Percentiles rank a stretch among this genome's conserved stretches.
Evolutionary conservation across 2,113 vertebrate species (phyloP).

Genomic region (Paramisgurnus dabryanus): DNA sequence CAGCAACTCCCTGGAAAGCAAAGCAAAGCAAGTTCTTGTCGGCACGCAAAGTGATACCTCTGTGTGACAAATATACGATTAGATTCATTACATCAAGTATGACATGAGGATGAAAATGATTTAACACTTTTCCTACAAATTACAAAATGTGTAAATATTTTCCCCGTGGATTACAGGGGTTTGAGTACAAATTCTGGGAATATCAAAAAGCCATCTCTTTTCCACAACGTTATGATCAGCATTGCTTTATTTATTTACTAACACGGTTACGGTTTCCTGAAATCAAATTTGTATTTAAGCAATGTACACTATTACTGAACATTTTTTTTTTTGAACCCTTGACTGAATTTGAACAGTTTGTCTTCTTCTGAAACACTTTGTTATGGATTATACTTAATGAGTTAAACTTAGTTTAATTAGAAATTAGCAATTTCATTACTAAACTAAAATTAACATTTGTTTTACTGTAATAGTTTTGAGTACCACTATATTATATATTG

Average conservation of each 20-base stretch:
- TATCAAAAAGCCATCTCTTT: neutral
- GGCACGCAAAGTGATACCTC: slow-evolving; percentile 60
- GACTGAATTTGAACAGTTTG: neutral
- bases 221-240: no score
- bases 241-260: no score
- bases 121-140: slow-evolving; percentile 59
- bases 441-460: no score
- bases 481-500: no score
- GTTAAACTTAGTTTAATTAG: no score
- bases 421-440: no score
- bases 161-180: slow-evolving; percentile 45
- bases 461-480: no score
- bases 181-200: slow-evolving; percentile 41
- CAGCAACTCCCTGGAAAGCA: slow-evolving; percentile 67
- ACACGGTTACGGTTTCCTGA: no score
- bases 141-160: slow-evolving; percentile 60
- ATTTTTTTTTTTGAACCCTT: neutral
- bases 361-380: no score
- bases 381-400: no score
- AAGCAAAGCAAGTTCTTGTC: slow-evolving; percentile 69
- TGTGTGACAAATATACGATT: slow-evolving; percentile 57
- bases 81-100: slow-evolving; percentile 58
- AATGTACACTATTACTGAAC: neutral
- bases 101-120: slow-evolving; percentile 53
- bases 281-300: no score